These are phyloP conservation scores for Carassius auratus DNA, from an alignment of 2,113 vertebrate species.

Conservation along the genomic window DNA sequence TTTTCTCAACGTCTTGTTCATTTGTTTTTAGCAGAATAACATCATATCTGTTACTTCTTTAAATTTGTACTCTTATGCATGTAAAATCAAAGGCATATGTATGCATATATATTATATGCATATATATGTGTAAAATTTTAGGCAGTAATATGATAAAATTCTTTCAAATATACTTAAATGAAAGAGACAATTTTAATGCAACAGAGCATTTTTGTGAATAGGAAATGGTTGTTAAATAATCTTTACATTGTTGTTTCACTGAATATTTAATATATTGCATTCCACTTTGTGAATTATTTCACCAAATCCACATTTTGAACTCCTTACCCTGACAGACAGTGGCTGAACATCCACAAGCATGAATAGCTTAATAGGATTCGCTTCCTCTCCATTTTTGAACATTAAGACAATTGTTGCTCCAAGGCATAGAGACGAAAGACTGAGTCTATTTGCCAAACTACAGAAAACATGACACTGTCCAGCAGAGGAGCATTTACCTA, in stretches of 20 bases:
- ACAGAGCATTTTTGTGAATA: background rate
- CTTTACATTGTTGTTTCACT: background rate
- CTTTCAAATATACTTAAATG: no score
- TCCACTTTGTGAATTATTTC: background rate
- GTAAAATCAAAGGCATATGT: background rate
- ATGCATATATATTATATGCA: background rate
- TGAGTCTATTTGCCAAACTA: slow-evolving; percentile 6
- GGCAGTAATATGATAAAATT: background rate
- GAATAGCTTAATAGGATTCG: slow-evolving; percentile 36
- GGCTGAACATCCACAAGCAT: background rate
- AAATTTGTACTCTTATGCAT: background rate
- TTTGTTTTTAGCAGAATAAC: background rate
- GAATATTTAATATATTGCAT: background rate
- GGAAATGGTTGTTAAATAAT: background rate
- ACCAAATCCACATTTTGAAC: background rate
- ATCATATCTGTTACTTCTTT: background rate
- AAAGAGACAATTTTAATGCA: background rate
- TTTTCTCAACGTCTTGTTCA: background rate
- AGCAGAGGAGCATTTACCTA: background rate
- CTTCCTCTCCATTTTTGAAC: background rate
- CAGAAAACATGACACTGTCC: slow-evolving; percentile 12
- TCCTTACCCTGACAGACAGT: background rate
- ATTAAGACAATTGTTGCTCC: slow-evolving; percentile 36
- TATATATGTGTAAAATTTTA: background rate
- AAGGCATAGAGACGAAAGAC: background rate